Conservation (phyloP, 2,113 vertebrate species). For the Triplophysa tibetana region DNA sequence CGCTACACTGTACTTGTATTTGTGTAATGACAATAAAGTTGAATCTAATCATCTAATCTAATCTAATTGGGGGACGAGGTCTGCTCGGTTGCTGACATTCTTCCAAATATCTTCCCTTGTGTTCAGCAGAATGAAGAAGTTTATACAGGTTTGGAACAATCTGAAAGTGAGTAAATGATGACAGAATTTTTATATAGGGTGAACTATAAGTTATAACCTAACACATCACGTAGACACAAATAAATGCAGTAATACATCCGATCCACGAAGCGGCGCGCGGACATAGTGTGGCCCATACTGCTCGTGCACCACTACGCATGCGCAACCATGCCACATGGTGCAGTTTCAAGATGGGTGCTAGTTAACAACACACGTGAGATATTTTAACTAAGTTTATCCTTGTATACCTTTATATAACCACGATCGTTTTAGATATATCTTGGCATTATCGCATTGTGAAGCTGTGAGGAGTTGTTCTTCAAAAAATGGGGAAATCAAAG, state of each 20-base stretch:
- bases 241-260: constrained; percentile 18
- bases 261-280: background rate
- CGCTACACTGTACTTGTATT: too few species aligned
- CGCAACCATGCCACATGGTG: constrained; percentile 6
- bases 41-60: too few species aligned
- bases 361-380: background rate
- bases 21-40: too few species aligned
- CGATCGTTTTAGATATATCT: background rate
- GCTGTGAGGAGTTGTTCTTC: background rate
- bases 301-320: background rate
- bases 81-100: too few species aligned
- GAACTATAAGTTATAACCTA: too few species aligned
- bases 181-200: too few species aligned
- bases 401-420: background rate
- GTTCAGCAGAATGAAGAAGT: too few species aligned
- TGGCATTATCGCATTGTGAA: background rate
- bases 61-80: too few species aligned
- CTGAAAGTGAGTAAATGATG: too few species aligned
- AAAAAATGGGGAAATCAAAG: constrained; percentile 57
- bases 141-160: too few species aligned
- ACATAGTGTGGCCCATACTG: background rate
- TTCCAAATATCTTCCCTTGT: too few species aligned
- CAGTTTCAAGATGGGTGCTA: background rate
- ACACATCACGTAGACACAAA: background rate
- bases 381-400: background rate